Evolutionary conservation across 2,113 vertebrate species (phyloP).

Genomic region (Marmota monax): DNA sequence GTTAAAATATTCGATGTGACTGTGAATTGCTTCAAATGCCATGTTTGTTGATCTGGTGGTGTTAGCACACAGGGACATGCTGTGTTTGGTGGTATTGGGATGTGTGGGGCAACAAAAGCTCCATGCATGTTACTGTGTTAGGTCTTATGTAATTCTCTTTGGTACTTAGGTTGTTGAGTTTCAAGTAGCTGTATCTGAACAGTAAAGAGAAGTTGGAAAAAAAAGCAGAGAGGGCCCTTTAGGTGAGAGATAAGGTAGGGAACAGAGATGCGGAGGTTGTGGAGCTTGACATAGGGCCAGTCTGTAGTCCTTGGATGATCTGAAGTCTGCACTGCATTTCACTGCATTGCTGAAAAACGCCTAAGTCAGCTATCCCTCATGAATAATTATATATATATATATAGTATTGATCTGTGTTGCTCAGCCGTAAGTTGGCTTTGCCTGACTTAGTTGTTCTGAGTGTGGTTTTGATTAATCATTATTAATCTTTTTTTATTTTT

Average conservation of each 20-base stretch:
- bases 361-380: neutral
- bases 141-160: neutral
- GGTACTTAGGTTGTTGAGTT: neutral
- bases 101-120: neutral
- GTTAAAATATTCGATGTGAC: slow-evolving; percentile 27
- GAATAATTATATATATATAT: too few species aligned
- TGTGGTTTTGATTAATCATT: too few species aligned
- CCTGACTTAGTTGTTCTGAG: neutral
- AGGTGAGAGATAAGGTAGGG: neutral
- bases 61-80: neutral
- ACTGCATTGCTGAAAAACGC: neutral
- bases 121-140: too few species aligned
- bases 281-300: neutral
- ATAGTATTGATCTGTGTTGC: neutral
- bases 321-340: neutral
- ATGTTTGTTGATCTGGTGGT: neutral
- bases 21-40: neutral
- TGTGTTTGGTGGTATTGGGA: neutral
- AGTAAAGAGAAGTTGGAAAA: neutral
- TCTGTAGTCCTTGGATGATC: neutral
- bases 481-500: too few species aligned
- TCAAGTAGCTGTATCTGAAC: neutral
- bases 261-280: neutral
- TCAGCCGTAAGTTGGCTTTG: neutral
- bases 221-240: neutral